Conservation (phyloP, 2,888 invertebrate genomes). For the Aleiodes testaceus region DNA sequence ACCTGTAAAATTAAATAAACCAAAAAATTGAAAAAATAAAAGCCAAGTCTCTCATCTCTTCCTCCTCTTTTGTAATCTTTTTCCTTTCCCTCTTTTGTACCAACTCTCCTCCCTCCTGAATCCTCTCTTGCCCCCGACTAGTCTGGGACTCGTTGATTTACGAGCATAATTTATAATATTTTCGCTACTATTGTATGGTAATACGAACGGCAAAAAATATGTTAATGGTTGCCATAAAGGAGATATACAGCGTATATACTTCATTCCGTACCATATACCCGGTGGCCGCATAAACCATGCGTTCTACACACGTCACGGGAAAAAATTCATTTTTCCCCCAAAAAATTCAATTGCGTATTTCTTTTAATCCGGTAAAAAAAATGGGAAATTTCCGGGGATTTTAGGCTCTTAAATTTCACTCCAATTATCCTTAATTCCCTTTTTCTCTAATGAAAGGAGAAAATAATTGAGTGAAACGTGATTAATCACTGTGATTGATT, state of each 20-base stretch:
- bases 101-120: slow-evolving; percentile 19
- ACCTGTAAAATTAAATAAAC: no score
- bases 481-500: slow-evolving; percentile 40
- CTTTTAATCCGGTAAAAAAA: no score
- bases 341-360: background rate
- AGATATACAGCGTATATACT: slow-evolving; percentile 70
- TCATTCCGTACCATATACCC: slow-evolving; percentile 68
- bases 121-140: slow-evolving; percentile 36
- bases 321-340: slow-evolving; percentile 45
- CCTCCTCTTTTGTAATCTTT: slow-evolving; percentile 30
- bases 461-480: slow-evolving; percentile 28
- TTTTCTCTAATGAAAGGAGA: slow-evolving; percentile 8
- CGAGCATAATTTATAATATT: slow-evolving; percentile 72
- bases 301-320: slow-evolving; percentile 47
- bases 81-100: slow-evolving; percentile 35
- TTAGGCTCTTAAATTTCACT: slow-evolving; percentile 28
- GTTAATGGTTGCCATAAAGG: slow-evolving; percentile 72
- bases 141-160: slow-evolving; percentile 64
- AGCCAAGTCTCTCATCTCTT: slow-evolving; percentile 44
- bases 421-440: slow-evolving; percentile 19
- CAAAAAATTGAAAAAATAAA: slow-evolving; percentile 1
- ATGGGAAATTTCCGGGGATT: no score
- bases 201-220: slow-evolving; percentile 71
- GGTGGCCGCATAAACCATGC: slow-evolving; percentile 63
- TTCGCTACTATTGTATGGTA: slow-evolving; percentile 72